Evolutionary conservation across 2,888 invertebrate species (phyloP).

Genomic region (Phymatocera aterrima): DNA sequence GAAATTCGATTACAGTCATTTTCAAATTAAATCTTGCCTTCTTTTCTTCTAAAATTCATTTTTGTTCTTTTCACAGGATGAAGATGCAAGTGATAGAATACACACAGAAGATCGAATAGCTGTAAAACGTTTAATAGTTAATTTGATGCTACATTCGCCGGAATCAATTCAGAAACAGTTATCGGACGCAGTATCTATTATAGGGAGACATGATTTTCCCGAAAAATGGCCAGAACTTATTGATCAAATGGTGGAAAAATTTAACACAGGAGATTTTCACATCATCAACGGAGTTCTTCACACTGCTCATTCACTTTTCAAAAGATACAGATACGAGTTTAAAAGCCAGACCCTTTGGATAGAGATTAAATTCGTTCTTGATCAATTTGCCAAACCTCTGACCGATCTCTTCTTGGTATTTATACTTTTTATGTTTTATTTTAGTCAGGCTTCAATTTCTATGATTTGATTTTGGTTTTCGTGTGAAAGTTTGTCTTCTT

Average conservation of each 20-base stretch:
- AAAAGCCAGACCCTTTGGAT: conserved; percentile 96
- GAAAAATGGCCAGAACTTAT: conserved; percentile 96
- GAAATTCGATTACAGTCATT: neutral
- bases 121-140: conserved; percentile 91
- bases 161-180: conserved; percentile 94
- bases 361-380: conserved; percentile 97
- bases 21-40: neutral
- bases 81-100: conserved; percentile 88
- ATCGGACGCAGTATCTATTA: conserved; percentile 96
- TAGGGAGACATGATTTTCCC: conserved; percentile 98
- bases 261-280: conserved; percentile 93
- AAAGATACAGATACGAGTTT: conserved; percentile 96
- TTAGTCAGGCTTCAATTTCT: no score
- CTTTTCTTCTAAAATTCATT: neutral
- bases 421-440: no score
- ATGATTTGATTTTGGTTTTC: no score
- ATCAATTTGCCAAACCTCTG: conserved; percentile 94
- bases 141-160: conserved; percentile 94
- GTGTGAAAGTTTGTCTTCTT: no score
- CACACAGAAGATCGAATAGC: conserved; percentile 86
- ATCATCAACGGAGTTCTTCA: conserved; percentile 95
- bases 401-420: conserved; percentile 93
- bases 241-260: conserved; percentile 94
- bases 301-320: conserved; percentile 97
- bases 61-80: conserved; percentile 75